Evolutionary conservation across 2,113 vertebrate genomes (phyloP), one percentile per base, ranked within the genome.

Genomic region (Oreochromis niloticus): DNA sequence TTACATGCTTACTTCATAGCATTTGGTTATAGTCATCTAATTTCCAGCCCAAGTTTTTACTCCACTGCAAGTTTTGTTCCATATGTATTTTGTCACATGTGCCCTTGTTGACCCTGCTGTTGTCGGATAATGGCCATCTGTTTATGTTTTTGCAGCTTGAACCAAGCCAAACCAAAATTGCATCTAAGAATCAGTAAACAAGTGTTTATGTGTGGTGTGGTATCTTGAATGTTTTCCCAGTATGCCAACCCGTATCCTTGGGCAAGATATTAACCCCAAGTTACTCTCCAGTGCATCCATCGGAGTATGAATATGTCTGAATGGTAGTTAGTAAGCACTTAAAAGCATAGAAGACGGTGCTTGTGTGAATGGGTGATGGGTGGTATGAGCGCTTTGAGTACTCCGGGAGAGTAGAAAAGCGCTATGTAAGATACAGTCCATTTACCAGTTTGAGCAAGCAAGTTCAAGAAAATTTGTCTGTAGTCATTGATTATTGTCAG

Each of bases 141-240:
- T 78, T 78, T 50, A 50, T 78, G 71, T 78, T 78, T 50, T 5
- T 78, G 71, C 71, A 50, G 27, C 16, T 78, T 32, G 4, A 78
- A 78, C 71, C 43, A 50, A 30, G 71, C 71, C 71, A 78, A 78
- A 78, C 71, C 71, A 78, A 78, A 78, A 78, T 27, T 75, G 16
- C 71, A 75, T 50, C 24, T 12, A 32, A n/a, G 43, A 7, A 50
- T 50, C 4, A 32, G 71, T 50, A 78, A 78, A 78, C 24, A 78
- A 78, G 43, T 78, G 10, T 78, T 50, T 78, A 0, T 75, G 24
- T 50, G 41, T 75, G 68, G 24, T 78, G 43, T 75, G 71, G 43
- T 50, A 0, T 50, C 9, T 32, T n/a, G 27, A 50, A 78, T 6
- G 0, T 50, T 78, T 50, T 78, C 43, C 71, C 16, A 78, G 24